Evolutionary conservation across 2,888 invertebrate species (phyloP), one percentile per base, ranked within the genome.

Genomic region (Augiades crinisus): DNA sequence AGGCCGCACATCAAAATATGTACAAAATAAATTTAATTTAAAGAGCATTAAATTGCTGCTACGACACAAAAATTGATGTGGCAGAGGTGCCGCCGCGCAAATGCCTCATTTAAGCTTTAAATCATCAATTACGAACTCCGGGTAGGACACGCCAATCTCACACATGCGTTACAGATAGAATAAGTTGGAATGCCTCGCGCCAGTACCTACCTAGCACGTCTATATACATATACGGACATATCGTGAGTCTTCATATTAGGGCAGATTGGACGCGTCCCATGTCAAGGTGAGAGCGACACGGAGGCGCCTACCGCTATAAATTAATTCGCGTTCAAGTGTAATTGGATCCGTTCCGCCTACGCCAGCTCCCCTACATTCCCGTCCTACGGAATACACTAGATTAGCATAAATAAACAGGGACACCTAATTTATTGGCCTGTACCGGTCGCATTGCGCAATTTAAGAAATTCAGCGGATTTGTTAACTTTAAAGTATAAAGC

Each of bases 311-410:
- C 67, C 61, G 72, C 77, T 68, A 80, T 83, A 81, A 85, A 84
- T 84, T 79, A 71, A 70, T 76, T 77, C 73, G 72, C 70, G 67
- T 68, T 68, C 70, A 73, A 75, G 75, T 76, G 78, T 82, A 83
- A 85, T 80, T 80, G 78, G 81, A 81, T 72, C 75, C 73, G 72
- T 69, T 65, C 68, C 79, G 72, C 86, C 86, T 67, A 83, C 82
- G 69, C 69, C 47, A 54, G 47, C 60, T 59, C 58, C 62, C 62
- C 60, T 60, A 56, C 51, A 51, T 45, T 45, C 51, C 44, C 61
- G 55, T 60, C 63, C 58, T 59, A 56, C 57, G 47, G 58, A 57
- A 52, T 55, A 53, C 53, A 52, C 58, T 53, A 54, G 55, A 59
- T 55, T 58, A 55, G 54, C 53, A 55, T 51, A 57, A 54, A 53